Base-by-base conservation (phyloP, 2,797 vertebrate species). In the Gadopsis marmoratus region DNA sequence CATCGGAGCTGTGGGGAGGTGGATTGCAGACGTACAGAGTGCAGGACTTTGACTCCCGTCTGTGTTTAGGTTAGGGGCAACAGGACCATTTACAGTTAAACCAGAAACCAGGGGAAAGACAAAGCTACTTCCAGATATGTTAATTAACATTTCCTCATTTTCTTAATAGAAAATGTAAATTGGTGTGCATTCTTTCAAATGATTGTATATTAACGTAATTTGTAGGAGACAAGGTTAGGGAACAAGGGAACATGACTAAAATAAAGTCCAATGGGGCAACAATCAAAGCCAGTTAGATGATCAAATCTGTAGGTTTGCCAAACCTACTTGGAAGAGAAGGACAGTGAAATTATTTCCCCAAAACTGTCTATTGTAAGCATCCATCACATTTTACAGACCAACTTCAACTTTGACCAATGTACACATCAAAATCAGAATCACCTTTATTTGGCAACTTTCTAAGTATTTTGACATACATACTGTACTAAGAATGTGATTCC, bases 71-170 rank as follows among this genome's bases (percentile, higher is more conserved):
- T 16, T 59, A 19, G 37, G 37, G 64, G 39, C 11, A 53, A 60
- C 55, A 72, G 53, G 39, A 64, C 58, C 61, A 12, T 37, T 37
- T 61, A 13, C 55, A 17, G 64, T 63, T 62, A 26, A 51, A n/a
- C 29, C 45, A 21, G 12, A 26, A 51, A n/a, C 29, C 45, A 21
- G 12, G 45, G 51, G 5, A 59, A 41, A 43, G 43, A 33, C 54
- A 31, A 12, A 58, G 43, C 13, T 23, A 35, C 26, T 33, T 58
- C 17, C 8, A 50, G 56, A 41, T 12, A 31, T 6, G 3, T 48
- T 3, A 47, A 45, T 45, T 41, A 17, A 67, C 13, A 67, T 61
- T 39, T 41, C 37, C 37, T 43, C 7, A 10, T 43, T 43, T 0
- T 29, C 39, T 43, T 17, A 10, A 62, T 62, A 9, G 8, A 31